A percentile compares a stretch with the other conserved stretches of the same genome.
phyloP scores from a whole-genome alignment of 1,140 invertebrate genomes.

The Nebria ingens region DNA sequence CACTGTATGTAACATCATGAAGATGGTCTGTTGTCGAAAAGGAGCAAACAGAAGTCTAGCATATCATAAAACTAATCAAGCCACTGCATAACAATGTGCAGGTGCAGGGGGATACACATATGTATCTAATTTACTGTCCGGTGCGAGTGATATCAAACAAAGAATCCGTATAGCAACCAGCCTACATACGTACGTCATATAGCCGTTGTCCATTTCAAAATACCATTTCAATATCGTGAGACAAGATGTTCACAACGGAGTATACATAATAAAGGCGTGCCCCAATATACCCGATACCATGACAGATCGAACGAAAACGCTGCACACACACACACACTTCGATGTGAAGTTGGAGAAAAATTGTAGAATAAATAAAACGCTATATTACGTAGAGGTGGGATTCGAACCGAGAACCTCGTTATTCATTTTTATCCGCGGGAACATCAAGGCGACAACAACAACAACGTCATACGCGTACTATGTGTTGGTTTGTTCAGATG shows the following conservation, averaged over 20 bases:
- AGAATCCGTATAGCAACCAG: not conserved
- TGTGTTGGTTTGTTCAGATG: slow-evolving; percentile 17
- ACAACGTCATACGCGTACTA: slow-evolving; percentile 16
- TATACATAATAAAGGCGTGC: not conserved
- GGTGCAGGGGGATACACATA: no score
- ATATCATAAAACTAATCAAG: no score
- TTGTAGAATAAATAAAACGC: slow-evolving; percentile 11
- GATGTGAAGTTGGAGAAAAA: not conserved
- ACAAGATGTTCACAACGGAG: not conserved
- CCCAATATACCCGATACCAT: not conserved
- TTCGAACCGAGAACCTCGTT: slow-evolving; percentile 12
- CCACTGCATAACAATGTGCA: no score
- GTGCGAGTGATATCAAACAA: not conserved
- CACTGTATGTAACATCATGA: no score
- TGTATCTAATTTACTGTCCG: not conserved
- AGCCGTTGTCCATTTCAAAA: not conserved
- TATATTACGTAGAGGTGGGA: not conserved
- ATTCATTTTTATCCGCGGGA: slow-evolving; percentile 17
- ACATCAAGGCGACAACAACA: slow-evolving; percentile 14
- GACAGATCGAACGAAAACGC: not conserved
- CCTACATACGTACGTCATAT: not conserved
- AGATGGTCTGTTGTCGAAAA: no score
- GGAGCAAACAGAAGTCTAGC: no score
- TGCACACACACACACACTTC: not conserved
- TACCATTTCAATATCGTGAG: not conserved